A percentile compares a stretch with the other conserved stretches of the same genome.
These are phyloP conservation scores for Coelopa pilipes DNA, from an alignment of 2,888 invertebrate species.

Conservation along the genomic window DNA sequence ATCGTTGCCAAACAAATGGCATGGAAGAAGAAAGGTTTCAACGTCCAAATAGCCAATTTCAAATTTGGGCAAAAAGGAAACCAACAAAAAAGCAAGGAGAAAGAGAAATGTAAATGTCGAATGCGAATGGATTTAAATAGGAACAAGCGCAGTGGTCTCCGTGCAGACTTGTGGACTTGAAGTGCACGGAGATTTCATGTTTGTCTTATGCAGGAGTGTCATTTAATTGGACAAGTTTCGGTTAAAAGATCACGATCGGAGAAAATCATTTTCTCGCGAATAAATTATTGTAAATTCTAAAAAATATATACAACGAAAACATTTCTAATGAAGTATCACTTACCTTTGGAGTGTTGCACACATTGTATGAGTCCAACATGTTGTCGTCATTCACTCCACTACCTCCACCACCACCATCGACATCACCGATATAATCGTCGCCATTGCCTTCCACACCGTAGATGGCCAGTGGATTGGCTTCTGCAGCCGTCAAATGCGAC, in stretches of 20 bases:
- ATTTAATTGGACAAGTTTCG: background rate
- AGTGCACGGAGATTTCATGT: background rate
- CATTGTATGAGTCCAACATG: constrained; percentile 52
- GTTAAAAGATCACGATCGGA: background rate
- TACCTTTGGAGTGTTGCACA: constrained; percentile 60
- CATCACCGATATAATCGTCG: constrained; percentile 54
- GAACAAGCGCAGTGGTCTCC: background rate
- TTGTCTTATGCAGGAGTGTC: background rate
- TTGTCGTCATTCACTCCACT: constrained; percentile 48
- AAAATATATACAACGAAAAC: no score
- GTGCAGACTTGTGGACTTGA: background rate
- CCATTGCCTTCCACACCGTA: constrained; percentile 56
- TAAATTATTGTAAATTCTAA: background rate
- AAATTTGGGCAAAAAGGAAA: background rate
- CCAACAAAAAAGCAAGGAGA: background rate
- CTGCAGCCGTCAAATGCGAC: constrained; percentile 41
- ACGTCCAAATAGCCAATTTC: background rate
- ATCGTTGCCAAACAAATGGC: constrained; percentile 5
- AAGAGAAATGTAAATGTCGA: background rate
- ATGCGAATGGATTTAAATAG: background rate
- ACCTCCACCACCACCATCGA: constrained; percentile 16
- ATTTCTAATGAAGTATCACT: constrained; percentile 39
- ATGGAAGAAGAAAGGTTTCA: background rate
- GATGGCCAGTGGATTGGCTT: constrained; percentile 51
- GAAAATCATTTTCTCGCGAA: background rate